These are phyloP conservation scores for Brevimyrus niger DNA, from an alignment of 2,113 vertebrate species.

Conservation along the genomic window DNA sequence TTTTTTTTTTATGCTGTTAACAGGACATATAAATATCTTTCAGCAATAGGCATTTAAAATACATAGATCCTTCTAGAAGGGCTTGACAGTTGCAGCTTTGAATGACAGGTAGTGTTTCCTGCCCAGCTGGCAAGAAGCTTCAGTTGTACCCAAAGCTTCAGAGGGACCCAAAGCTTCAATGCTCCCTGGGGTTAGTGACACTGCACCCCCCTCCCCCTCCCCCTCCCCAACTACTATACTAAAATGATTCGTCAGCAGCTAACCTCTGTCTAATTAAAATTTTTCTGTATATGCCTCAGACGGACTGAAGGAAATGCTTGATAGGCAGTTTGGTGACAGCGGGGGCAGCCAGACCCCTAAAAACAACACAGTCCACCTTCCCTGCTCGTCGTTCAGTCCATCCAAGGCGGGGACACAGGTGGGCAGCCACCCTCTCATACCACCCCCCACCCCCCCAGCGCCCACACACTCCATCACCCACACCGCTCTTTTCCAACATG, in stretches of 20 bases:
- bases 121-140: background rate
- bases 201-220: too few species aligned
- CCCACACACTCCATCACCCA: background rate
- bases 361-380: slow-evolving; percentile 3
- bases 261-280: background rate
- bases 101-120: background rate
- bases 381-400: background rate
- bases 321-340: background rate
- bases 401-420: background rate
- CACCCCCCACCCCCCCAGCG: background rate
- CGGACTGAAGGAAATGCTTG: background rate
- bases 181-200: background rate
- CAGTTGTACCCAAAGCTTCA: background rate
- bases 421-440: background rate
- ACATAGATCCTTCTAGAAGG: background rate
- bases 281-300: background rate
- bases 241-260: background rate
- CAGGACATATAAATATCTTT: background rate
- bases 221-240: background rate
- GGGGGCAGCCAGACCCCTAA: background rate
- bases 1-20: background rate
- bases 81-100: background rate
- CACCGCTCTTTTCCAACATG: background rate
- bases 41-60: background rate
- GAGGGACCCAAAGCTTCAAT: background rate